Base-by-base conservation (phyloP, 1,140 invertebrate species). In the Acyrthosiphon pisum region DNA sequence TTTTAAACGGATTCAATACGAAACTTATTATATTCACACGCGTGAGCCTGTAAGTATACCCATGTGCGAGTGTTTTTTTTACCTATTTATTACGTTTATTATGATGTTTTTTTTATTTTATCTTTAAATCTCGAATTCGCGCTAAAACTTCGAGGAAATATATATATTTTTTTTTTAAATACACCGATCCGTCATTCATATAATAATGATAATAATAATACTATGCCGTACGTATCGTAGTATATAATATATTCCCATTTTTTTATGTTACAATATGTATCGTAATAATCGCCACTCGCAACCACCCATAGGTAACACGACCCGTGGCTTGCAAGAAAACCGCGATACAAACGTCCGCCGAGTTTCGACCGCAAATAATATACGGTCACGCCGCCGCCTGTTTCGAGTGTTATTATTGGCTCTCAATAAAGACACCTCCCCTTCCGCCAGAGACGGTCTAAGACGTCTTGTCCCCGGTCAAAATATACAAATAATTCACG, bases 1-100 rank as follows among this genome's bases (percentile, higher is more conserved):
- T 93, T 93, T 92, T 83, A 90, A 90, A 56, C 41, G 26, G 37
- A 68, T 68, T 68, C 89, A 22, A 44, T 44, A 44, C 56, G 56
- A 20, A 60, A 44, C 53, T 44, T n/a, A n/a, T 76, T n/a, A 50
- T 22, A 30, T 48, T 87, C 50, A 53, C 48, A 37, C 22, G 35
- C 41, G 11, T 26, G 30, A 35, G 20, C 30, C 6, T 35, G 48
- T 53, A n/a, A 50, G 30, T 50, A 4, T 53, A 53, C 20, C 22
- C 22, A 0, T 50, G 30, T n/a, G 30, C n/a, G 41, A 4, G 7
- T n/a, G 6, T 50, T 53, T 56, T 37, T 56, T 41, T 37, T 26
- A 11, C 35, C 22, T 90, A 26, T 90, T 60, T 26, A 26, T 30
- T 41, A 14, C 23, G 37, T 44, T 68, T 89, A 46, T 86, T 44